Evolutionary conservation across 1,140 invertebrate genomes (phyloP).

Genomic region (Cydia splendana): DNA sequence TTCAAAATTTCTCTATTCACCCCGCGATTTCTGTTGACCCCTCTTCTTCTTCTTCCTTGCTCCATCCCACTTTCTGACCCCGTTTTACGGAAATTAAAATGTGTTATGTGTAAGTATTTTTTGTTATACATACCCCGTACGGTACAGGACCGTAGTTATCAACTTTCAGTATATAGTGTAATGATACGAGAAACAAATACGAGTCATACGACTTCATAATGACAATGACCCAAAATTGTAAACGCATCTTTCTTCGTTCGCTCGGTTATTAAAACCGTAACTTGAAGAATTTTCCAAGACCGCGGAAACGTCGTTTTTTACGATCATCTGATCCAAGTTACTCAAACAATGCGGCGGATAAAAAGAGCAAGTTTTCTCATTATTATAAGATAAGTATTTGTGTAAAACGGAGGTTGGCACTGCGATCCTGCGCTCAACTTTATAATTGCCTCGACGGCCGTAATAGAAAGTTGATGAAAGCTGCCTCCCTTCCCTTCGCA

Average conservation of each 20-base stretch:
- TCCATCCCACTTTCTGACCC: no score
- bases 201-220: no score
- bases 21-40: no score
- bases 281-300: background rate
- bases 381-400: slow-evolving; percentile 73
- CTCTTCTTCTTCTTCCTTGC: no score
- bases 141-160: no score
- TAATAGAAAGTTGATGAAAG: slow-evolving; percentile 77
- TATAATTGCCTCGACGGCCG: slow-evolving; percentile 74
- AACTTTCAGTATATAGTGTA: no score
- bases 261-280: slow-evolving; percentile 56
- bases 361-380: slow-evolving; percentile 74
- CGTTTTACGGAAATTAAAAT: no score
- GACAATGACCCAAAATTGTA: no score
- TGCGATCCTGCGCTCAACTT: slow-evolving; percentile 64
- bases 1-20: no score
- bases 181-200: no score
- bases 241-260: background rate
- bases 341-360: slow-evolving; percentile 45
- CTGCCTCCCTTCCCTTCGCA: slow-evolving; percentile 57
- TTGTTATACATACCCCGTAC: background rate
- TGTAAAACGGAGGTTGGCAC: slow-evolving; percentile 60
- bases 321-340: slow-evolving; percentile 67
- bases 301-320: slow-evolving; percentile 48
- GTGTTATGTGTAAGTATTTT: no score